Conservation (phyloP, 2,888 invertebrate species). For the Acanthoscelides obtectus region DNA sequence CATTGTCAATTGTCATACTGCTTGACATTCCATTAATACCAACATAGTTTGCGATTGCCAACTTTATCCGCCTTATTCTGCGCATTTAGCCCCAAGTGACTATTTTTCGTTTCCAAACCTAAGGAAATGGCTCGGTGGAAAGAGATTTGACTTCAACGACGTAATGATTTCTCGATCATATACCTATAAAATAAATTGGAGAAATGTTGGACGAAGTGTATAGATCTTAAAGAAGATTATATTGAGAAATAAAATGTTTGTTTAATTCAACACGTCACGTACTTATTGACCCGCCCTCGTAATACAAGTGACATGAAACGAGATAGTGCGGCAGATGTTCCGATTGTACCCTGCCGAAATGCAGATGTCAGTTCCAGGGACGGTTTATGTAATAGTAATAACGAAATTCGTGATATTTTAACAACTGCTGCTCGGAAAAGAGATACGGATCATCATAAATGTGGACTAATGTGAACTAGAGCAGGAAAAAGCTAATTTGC, state of each 20-base stretch:
- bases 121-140: background rate
- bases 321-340: background rate
- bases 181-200: too few relatives aligned
- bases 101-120: background rate
- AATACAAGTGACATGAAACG: background rate
- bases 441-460: too few relatives aligned
- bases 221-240: too few relatives aligned
- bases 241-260: too few relatives aligned
- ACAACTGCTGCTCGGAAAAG: background rate
- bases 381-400: background rate
- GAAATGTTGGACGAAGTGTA: too few relatives aligned
- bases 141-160: too few relatives aligned
- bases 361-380: background rate
- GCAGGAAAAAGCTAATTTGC: too few relatives aligned
- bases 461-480: too few relatives aligned
- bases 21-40: too few relatives aligned
- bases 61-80: background rate
- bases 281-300: background rate
- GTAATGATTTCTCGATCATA: too few relatives aligned
- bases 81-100: background rate
- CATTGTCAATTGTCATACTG: too few relatives aligned
- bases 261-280: background rate
- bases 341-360: background rate
- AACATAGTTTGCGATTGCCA: too few relatives aligned
- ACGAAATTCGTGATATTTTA: background rate